A percentile compares a stretch with the other conserved stretches of the same genome.
These are phyloP conservation scores for Sthenelais limicola DNA, from an alignment of 2,888 invertebrate genomes.

Conservation along the genomic window DNA sequence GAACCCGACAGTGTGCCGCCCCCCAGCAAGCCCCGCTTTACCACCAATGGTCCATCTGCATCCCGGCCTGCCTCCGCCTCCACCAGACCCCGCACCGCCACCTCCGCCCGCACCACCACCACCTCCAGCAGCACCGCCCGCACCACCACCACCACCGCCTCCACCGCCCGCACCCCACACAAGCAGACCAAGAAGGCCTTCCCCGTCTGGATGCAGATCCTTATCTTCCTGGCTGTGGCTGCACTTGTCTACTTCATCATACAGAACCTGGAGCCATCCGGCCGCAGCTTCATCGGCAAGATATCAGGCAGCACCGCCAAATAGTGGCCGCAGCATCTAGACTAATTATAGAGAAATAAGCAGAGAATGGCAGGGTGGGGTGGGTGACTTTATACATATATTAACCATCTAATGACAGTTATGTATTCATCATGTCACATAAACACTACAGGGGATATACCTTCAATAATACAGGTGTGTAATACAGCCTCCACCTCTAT, in stretches of 20 bases:
- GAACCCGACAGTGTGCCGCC: background rate
- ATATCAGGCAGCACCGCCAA: too few species aligned
- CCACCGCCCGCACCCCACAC: background rate
- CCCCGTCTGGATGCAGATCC: background rate
- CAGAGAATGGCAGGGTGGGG: too few species aligned
- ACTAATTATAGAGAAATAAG: too few species aligned
- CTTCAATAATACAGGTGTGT: too few species aligned
- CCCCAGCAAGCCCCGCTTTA: constrained; percentile 10
- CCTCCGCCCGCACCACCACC: background rate
- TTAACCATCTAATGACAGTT: too few species aligned
- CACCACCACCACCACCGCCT: background rate
- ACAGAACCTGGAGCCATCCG: constrained; percentile 18
- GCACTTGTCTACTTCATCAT: constrained; percentile 11
- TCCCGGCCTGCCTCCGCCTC: background rate
- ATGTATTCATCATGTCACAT: too few species aligned
- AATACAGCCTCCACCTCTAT: too few species aligned
- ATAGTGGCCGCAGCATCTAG: too few species aligned
- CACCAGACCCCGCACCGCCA: background rate
- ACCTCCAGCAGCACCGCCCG: background rate
- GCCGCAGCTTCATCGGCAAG: too few species aligned
- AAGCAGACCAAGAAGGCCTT: background rate
- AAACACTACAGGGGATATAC: too few species aligned
- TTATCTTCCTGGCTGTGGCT: background rate
- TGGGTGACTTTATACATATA: too few species aligned
- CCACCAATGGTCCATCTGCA: background rate